Conservation (phyloP, 1,140 invertebrate genomes). For the Drosophila ironensis region DNA sequence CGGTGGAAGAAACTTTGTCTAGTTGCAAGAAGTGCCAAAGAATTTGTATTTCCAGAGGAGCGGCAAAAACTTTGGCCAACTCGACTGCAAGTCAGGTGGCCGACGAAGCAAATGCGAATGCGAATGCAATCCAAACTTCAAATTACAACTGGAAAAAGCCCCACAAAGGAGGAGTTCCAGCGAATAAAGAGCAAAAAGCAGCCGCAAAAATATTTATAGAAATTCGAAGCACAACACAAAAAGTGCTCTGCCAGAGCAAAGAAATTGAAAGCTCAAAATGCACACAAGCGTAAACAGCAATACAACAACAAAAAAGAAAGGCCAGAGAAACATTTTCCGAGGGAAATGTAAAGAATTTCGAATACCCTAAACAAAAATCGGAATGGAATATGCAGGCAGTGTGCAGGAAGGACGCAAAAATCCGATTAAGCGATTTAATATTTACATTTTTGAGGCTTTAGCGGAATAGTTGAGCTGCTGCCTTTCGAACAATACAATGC, state of each 20-base stretch:
- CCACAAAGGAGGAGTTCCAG: slow-evolving; percentile 23
- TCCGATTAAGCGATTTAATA: neutral
- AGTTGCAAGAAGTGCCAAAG: slow-evolving; percentile 1
- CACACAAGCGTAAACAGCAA: slow-evolving; percentile 70
- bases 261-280: slow-evolving; percentile 60
- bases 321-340: slow-evolving; percentile 1
- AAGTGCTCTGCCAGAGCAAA: slow-evolving; percentile 24
- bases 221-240: slow-evolving; percentile 52
- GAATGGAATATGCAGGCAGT: too few relatives aligned
- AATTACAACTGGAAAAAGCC: slow-evolving; percentile 28
- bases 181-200: slow-evolving; percentile 33
- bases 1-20: slow-evolving; percentile 39
- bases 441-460: too few relatives aligned
- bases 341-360: neutral
- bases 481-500: too few relatives aligned
- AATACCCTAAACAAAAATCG: slow-evolving; percentile 46
- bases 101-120: slow-evolving; percentile 18
- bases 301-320: slow-evolving; percentile 20
- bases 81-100: slow-evolving; percentile 22
- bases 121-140: slow-evolving; percentile 52
- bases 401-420: neutral
- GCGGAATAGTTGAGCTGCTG: too few relatives aligned
- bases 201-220: slow-evolving; percentile 73
- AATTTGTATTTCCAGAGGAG: slow-evolving; percentile 10
- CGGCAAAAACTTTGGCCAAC: slow-evolving; percentile 30